Percentiles rank a stretch among this genome's conserved stretches.
phyloP scores from a whole-genome alignment of 1,140 invertebrate genomes.

The Ladona fulva region DNA sequence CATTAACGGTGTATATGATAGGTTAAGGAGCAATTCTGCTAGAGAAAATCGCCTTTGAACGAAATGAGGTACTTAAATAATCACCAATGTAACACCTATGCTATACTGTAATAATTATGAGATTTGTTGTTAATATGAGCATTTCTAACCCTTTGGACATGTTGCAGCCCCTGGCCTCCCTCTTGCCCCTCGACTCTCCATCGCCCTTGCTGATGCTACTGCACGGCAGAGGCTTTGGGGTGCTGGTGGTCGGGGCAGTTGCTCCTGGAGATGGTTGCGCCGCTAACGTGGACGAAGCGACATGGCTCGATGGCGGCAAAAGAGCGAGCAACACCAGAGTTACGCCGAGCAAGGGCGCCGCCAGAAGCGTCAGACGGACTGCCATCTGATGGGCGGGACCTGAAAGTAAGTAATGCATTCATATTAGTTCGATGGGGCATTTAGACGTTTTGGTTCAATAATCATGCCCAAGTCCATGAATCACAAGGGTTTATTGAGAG shows the following conservation, averaged over 20 bases:
- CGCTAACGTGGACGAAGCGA: not conserved
- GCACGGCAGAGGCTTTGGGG: not conserved
- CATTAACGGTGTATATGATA: too few relatives aligned
- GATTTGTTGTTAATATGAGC: too few relatives aligned
- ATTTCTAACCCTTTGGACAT: not conserved
- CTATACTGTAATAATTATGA: too few relatives aligned
- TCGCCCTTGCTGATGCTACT: not conserved
- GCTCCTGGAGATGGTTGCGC: not conserved
- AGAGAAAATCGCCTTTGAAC: too few relatives aligned
- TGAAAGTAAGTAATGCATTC: not conserved
- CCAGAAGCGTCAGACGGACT: not conserved
- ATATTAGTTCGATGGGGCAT: too few relatives aligned
- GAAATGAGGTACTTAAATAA: too few relatives aligned
- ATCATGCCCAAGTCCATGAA: too few relatives aligned
- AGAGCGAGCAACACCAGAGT: not conserved
- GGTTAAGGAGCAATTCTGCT: too few relatives aligned
- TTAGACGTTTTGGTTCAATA: too few relatives aligned
- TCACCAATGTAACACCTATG: too few relatives aligned
- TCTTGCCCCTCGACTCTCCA: not conserved
- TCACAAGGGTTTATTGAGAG: too few relatives aligned
- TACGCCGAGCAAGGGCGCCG: not conserved
- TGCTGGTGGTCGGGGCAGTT: not conserved
- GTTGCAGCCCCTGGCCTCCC: not conserved
- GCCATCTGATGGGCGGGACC: not conserved
- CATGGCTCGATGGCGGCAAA: not conserved